Percentiles rank a stretch among this genome's conserved stretches.
phyloP scores from a whole-genome alignment of 2,113 vertebrate genomes.

The Nothocercus nigrocapillus region DNA sequence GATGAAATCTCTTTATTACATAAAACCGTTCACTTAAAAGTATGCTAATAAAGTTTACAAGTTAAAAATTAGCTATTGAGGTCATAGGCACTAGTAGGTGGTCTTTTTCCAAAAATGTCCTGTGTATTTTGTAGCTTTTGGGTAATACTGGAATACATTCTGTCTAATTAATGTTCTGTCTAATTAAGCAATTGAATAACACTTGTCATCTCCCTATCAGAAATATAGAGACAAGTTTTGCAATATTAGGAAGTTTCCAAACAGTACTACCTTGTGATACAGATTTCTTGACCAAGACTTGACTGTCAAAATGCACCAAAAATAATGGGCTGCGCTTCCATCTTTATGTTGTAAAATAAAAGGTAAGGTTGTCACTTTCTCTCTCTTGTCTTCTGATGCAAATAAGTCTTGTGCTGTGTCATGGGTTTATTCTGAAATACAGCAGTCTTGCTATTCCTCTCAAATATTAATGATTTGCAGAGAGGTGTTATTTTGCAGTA shows the following conservation, averaged over 20 bases:
- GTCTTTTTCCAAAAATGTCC: background rate
- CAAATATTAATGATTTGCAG: background rate
- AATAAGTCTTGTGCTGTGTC: background rate
- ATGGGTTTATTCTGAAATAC: background rate
- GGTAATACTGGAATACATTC: background rate
- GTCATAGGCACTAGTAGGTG: background rate
- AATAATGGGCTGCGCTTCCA: background rate
- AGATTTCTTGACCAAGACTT: background rate
- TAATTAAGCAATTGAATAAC: background rate
- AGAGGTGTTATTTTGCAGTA: background rate
- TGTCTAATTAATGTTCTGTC: fast-evolving
- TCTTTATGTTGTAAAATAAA: background rate
- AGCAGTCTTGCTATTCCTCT: background rate
- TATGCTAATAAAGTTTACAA: background rate
- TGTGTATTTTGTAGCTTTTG: background rate
- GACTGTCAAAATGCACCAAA: background rate
- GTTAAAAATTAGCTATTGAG: background rate
- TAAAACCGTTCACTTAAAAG: no score
- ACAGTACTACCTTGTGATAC: background rate
- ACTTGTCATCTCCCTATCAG: background rate
- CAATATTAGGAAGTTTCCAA: background rate
- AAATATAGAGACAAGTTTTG: no score
- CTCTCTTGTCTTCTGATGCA: background rate
- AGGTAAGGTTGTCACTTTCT: background rate
- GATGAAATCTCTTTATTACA: background rate